phyloP scores from a whole-genome alignment of 2,888 invertebrate species.

The Patella depressa region DNA sequence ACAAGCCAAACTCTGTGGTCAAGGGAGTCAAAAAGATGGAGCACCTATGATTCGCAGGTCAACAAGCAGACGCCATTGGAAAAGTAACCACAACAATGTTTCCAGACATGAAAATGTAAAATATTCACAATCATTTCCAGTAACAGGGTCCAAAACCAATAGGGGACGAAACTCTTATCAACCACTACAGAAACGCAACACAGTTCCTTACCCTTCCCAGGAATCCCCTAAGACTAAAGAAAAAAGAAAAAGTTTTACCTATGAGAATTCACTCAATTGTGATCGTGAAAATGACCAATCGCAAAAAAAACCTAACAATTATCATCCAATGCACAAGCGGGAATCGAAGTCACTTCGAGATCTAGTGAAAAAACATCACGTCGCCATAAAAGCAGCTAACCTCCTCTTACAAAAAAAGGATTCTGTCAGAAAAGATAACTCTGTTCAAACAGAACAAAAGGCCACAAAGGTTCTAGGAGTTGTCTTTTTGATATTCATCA shows the following conservation, averaged over 20 bases:
- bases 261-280: background rate
- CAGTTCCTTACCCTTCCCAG: constrained; percentile 36
- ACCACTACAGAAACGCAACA: constrained; percentile 26
- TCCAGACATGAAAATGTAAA: constrained; percentile 9
- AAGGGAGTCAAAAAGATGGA: constrained; percentile 36
- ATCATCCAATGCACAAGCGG: background rate
- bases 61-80: constrained; percentile 45
- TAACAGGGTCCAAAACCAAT: background rate
- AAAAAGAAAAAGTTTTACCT: background rate
- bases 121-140: constrained; percentile 13
- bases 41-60: constrained; percentile 61
- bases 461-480: constrained; percentile 84
- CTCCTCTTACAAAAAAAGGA: constrained; percentile 56
- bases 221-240: constrained; percentile 14
- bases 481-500: constrained; percentile 69
- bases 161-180: background rate
- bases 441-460: constrained; percentile 89
- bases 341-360: constrained; percentile 45
- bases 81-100: constrained; percentile 13
- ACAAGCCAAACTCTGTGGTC: constrained; percentile 74
- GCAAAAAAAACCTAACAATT: background rate
- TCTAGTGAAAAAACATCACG: constrained; percentile 63
- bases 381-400: constrained; percentile 64
- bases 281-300: background rate
- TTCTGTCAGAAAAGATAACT: constrained; percentile 63